Percentiles rank a stretch among this genome's conserved stretches.
These are phyloP conservation scores for Zosterops japonicus DNA, from an alignment of 2,113 vertebrate genomes.

Conservation along the genomic window DNA sequence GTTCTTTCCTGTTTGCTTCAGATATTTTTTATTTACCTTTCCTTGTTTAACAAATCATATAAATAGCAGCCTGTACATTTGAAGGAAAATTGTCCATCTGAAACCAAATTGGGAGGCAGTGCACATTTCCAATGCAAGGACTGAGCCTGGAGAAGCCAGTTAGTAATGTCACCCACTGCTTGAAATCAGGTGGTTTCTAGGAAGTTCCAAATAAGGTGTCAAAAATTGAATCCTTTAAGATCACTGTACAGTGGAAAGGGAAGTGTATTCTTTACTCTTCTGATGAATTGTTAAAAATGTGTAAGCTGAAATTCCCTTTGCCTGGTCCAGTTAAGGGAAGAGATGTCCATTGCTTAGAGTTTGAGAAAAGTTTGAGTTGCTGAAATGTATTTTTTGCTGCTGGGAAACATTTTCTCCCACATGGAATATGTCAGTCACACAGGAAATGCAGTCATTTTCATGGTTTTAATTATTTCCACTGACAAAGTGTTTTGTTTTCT, in stretches of 20 bases:
- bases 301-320: background rate
- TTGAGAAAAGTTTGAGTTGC: background rate
- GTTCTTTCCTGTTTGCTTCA: background rate
- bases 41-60: background rate
- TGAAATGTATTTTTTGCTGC: background rate
- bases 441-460: conserved; percentile 54
- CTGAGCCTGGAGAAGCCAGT: background rate
- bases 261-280: background rate
- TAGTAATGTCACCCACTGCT: background rate
- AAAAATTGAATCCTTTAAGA: background rate
- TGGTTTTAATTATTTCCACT: conserved; percentile 58
- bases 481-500: conserved; percentile 48
- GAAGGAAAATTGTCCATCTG: background rate
- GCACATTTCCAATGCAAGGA: background rate
- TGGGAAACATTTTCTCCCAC: conserved; percentile 17
- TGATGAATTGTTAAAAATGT: background rate
- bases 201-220: background rate
- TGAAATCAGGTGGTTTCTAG: background rate
- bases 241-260: background rate
- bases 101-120: background rate
- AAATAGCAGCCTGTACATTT: background rate
- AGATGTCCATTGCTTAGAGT: background rate
- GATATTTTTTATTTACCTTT: background rate
- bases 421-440: conserved; percentile 29
- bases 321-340: background rate